Conservation (phyloP, 1,140 invertebrate species). For the Drosophila rhopaloa region DNA sequence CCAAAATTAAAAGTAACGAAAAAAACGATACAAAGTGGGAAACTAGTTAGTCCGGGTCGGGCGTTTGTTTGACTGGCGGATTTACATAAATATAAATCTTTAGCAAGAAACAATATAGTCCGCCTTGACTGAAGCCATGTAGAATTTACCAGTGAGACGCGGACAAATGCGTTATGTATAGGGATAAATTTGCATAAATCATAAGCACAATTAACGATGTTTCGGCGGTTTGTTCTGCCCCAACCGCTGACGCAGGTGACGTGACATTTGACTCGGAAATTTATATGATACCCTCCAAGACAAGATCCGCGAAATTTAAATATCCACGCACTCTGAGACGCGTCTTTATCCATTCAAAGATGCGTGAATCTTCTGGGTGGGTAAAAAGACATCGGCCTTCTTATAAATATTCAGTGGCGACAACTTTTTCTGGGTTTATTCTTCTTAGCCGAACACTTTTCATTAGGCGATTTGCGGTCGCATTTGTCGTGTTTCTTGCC, state of each 20-base stretch:
- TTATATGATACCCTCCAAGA: constrained; percentile 32
- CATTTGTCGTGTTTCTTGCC: constrained; percentile 8
- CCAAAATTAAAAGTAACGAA: constrained; percentile 11
- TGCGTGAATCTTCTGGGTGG: constrained; percentile 25
- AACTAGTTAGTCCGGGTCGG: constrained; percentile 51
- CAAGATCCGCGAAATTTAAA: constrained; percentile 78
- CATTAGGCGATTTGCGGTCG: constrained; percentile 28
- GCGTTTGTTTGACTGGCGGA: constrained; percentile 34
- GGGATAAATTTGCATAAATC: constrained; percentile 80
- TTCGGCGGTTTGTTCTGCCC: constrained; percentile 47
- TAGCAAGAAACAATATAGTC: constrained; percentile 51
- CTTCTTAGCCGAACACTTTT: constrained; percentile 38
- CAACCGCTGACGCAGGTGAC: constrained; percentile 64
- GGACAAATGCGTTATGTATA: constrained; percentile 56
- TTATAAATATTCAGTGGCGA: constrained; percentile 66
- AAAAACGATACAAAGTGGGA: constrained; percentile 26
- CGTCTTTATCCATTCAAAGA: constrained; percentile 19
- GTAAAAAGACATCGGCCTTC: constrained; percentile 24
- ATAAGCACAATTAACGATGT: constrained; percentile 78
- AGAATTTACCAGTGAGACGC: constrained; percentile 35
- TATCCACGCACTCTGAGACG: constrained; percentile 48
- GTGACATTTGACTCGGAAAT: constrained; percentile 64
- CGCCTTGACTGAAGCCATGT: constrained; percentile 58
- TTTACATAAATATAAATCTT: constrained; percentile 61
- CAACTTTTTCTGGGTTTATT: constrained; percentile 2